phyloP scores from a whole-genome alignment of 2,888 invertebrate species.

The Orthonevra nobilis region DNA sequence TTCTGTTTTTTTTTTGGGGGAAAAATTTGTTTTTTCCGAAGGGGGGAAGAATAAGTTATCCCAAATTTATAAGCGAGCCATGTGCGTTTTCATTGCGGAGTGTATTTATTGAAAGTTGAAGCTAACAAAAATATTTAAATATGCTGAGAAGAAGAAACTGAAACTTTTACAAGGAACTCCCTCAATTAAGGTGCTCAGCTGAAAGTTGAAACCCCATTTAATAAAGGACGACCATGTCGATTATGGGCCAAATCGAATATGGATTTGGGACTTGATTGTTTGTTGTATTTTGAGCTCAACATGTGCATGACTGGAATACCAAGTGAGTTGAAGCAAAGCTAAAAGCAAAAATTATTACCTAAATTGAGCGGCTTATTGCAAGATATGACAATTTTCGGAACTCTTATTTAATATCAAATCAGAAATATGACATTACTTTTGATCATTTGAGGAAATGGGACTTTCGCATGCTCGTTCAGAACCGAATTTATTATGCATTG shows the following conservation, averaged over 20 bases:
- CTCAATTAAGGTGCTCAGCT: no score
- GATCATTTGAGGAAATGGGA: no score
- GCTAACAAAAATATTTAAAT: constrained; percentile 1
- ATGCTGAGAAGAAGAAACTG: background rate
- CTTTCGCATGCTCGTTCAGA: no score
- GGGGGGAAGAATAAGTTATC: background rate
- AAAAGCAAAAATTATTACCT: background rate
- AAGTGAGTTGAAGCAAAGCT: background rate
- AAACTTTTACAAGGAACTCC: background rate
- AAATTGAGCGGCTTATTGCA: background rate
- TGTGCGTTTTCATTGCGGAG: constrained; percentile 1
- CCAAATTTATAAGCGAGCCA: background rate
- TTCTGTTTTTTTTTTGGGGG: no score
- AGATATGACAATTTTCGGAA: no score
- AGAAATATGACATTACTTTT: no score
- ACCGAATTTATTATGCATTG: no score
- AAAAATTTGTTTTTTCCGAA: no score
- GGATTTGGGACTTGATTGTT: background rate
- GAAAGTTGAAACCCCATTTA: background rate
- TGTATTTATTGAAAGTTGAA: background rate
- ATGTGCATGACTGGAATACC: constrained; percentile 2
- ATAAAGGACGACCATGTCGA: background rate
- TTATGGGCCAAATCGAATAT: background rate
- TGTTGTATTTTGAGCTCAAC: background rate
- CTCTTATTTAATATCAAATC: no score